These are phyloP conservation scores for Aromia moschata DNA, from an alignment of 2,888 invertebrate genomes.

Conservation along the genomic window DNA sequence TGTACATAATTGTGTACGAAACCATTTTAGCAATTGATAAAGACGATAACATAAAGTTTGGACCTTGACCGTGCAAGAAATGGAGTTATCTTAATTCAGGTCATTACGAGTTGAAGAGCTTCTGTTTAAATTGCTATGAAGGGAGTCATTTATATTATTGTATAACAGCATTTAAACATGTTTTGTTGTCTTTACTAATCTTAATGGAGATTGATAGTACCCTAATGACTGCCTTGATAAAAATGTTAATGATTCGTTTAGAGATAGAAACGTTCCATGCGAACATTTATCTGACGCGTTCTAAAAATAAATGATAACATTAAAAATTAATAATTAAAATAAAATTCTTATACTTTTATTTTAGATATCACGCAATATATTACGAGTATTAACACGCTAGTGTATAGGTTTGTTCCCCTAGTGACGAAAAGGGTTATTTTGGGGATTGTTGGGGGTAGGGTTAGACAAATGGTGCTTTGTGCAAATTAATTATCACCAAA, in stretches of 20 bases:
- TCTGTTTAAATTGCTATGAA: conserved; percentile 6
- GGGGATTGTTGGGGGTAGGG: neutral
- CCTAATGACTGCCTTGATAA: conserved; percentile 3
- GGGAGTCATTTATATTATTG: neutral
- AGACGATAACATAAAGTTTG: too few relatives aligned
- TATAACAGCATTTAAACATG: neutral
- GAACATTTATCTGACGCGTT: conserved; percentile 1
- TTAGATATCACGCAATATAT: neutral
- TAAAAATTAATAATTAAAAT: neutral
- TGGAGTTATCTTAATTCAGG: conserved; percentile 3
- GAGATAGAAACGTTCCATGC: neutral
- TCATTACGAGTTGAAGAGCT: neutral
- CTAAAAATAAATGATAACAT: neutral
- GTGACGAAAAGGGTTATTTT: too few relatives aligned
- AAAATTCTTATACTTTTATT: neutral
- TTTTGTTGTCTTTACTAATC: conserved; percentile 5
- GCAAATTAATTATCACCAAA: too few relatives aligned
- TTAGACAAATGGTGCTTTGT: neutral
- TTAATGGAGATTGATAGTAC: conserved; percentile 8
- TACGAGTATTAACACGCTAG: neutral
- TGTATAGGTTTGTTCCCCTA: neutral
- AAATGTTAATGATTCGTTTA: conserved; percentile 3
- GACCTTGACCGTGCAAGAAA: conserved; percentile 1
- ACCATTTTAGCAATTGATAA: too few relatives aligned
- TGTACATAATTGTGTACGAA: too few relatives aligned